These are phyloP conservation scores for Sipha maydis DNA, from an alignment of 2,888 invertebrate species.

Conservation along the genomic window DNA sequence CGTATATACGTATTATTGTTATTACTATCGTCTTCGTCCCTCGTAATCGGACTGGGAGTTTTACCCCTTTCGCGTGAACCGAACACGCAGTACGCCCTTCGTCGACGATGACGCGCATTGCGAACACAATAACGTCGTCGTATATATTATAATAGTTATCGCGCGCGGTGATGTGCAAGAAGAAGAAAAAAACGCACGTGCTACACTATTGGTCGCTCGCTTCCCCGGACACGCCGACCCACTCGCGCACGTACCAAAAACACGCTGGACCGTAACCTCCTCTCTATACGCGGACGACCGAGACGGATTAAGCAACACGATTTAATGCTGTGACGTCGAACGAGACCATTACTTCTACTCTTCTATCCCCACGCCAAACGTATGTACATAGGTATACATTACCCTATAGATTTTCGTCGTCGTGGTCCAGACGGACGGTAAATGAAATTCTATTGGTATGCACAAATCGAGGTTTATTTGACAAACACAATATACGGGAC, in stretches of 20 bases:
- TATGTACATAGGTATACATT: not conserved
- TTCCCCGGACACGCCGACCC: conserved; percentile 31
- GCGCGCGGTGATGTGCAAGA: not conserved
- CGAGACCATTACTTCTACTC: too few relatives aligned
- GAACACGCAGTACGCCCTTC: conserved; percentile 32
- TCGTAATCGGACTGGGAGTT: not conserved
- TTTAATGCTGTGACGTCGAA: not conserved
- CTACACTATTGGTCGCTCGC: conserved; percentile 53
- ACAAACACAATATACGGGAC: too few relatives aligned
- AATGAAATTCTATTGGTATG: not conserved
- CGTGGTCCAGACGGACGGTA: not conserved
- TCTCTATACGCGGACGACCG: not conserved
- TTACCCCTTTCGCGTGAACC: conserved; percentile 26
- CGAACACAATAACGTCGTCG: too few relatives aligned
- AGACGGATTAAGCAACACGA: conserved; percentile 10
- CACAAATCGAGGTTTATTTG: not conserved
- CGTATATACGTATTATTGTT: not conserved
- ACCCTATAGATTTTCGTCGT: not conserved
- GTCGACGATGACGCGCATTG: not conserved
- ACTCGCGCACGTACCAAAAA: conserved; percentile 58
- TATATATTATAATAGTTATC: not conserved
- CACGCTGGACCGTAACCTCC: conserved; percentile 17
- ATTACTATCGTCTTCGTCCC: not conserved
- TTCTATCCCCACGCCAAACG: not conserved
- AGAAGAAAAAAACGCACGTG: conserved; percentile 37